Percentiles rank a stretch among this genome's conserved stretches.
Conservation (phyloP, 2,888 invertebrate species). For the Nycteola revayana region DNA sequence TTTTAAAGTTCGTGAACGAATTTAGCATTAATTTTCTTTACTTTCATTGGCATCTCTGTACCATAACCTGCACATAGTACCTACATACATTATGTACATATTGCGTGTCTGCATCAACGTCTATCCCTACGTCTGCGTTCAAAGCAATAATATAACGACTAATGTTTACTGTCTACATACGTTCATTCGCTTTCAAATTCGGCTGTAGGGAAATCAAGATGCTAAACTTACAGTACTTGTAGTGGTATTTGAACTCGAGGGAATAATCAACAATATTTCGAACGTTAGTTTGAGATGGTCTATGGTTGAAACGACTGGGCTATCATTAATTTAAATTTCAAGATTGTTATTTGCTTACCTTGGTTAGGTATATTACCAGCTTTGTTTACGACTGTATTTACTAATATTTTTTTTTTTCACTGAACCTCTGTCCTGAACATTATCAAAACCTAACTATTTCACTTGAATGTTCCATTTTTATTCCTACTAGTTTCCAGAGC, state of each 20-base stretch:
- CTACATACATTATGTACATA: background rate
- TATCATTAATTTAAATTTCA: constrained; percentile 3
- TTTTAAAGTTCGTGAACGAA: no score
- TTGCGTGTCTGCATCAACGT: constrained; percentile 2
- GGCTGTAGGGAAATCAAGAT: constrained; percentile 75
- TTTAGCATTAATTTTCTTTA: no score
- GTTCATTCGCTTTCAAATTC: constrained; percentile 62
- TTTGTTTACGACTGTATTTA: no score
- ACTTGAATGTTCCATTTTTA: no score
- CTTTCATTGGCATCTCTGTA: no score
- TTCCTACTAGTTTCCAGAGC: no score
- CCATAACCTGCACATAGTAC: no score
- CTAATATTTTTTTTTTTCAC: no score
- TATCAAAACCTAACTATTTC: no score
- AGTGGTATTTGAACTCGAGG: constrained; percentile 47
- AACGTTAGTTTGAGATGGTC: constrained; percentile 36
- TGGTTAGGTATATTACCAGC: no score
- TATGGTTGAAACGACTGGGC: constrained; percentile 12
- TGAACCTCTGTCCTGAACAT: no score
- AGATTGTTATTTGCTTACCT: no score
- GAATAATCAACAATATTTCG: constrained; percentile 44
- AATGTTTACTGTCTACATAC: constrained; percentile 42
- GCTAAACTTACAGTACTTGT: constrained; percentile 54
- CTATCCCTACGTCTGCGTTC: constrained; percentile 21
- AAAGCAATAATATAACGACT: constrained; percentile 36